These are phyloP conservation scores for Periophthalmodon schlosseri DNA, from an alignment of 2,113 vertebrate species.

Conservation along the genomic window DNA sequence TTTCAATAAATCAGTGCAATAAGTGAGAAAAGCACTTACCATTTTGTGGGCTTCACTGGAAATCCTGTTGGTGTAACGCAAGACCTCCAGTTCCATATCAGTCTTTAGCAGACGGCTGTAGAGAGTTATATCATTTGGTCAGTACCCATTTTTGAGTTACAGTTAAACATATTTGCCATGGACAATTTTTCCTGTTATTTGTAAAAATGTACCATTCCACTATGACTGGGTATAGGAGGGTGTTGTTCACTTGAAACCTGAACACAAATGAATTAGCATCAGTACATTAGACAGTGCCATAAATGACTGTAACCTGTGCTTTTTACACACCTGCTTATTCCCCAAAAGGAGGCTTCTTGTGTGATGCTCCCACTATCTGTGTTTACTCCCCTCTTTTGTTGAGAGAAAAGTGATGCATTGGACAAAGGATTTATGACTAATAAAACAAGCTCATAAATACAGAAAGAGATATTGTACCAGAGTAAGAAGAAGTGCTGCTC, in stretches of 20 bases:
- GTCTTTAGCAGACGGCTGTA: conserved; percentile 91
- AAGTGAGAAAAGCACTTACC: neutral
- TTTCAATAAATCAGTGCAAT: no score
- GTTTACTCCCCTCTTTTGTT: conserved; percentile 85
- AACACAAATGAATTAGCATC: no score
- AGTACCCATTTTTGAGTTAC: neutral
- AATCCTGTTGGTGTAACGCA: conserved; percentile 93
- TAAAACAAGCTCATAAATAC: no score
- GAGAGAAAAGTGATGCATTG: conserved; percentile 4
- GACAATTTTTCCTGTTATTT: no score
- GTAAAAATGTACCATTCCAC: no score
- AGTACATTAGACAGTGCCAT: no score
- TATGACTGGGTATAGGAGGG: no score
- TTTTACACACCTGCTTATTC: conserved; percentile 84
- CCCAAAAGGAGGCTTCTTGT: conserved; percentile 91
- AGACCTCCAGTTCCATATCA: conserved; percentile 95
- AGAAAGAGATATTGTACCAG: no score
- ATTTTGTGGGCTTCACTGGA: conserved; percentile 92
- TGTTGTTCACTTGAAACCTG: no score
- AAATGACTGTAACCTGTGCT: no score
- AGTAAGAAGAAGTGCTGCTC: no score
- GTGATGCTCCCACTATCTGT: conserved; percentile 77
- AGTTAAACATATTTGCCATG: no score
- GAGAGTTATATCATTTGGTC: neutral
- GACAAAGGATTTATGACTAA: neutral